phyloP scores from a whole-genome alignment of 2,888 invertebrate species.

The Melinaea marsaeus region DNA sequence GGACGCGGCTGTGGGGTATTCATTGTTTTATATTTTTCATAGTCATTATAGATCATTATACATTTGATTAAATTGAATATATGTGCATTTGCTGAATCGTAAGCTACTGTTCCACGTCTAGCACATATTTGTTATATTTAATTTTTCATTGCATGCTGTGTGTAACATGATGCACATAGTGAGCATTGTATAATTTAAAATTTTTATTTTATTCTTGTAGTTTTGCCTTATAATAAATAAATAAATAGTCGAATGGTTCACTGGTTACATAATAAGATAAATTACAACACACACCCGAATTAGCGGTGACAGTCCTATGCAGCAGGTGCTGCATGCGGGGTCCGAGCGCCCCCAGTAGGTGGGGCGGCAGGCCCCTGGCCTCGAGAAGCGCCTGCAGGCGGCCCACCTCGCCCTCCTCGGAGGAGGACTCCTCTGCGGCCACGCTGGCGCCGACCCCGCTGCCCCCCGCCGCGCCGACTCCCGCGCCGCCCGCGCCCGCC shows the following conservation, averaged over 20 bases:
- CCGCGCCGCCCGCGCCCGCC: conserved; percentile 39
- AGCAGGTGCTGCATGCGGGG: conserved; percentile 97
- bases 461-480: conserved; percentile 54
- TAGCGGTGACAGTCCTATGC: conserved; percentile 94
- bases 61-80: no score
- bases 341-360: conserved; percentile 95
- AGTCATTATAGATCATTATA: no score
- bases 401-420: conserved; percentile 96
- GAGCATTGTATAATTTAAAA: no score
- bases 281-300: conserved; percentile 50
- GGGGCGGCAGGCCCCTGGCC: conserved; percentile 96
- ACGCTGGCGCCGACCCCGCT: conserved; percentile 69
- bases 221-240: no score
- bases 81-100: no score
- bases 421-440: conserved; percentile 79
- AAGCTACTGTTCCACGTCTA: no score
- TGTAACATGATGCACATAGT: no score
- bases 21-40: neutral
- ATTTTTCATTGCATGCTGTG: no score
- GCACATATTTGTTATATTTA: no score
- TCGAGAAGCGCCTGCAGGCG: conserved; percentile 95
- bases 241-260: no score
- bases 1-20: conserved; percentile 80
- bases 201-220: no score
- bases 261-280: neutral